Evolutionary conservation across 2,888 invertebrate species (phyloP), one percentile per base, ranked within the genome.

Genomic region (Plebejus argus): DNA sequence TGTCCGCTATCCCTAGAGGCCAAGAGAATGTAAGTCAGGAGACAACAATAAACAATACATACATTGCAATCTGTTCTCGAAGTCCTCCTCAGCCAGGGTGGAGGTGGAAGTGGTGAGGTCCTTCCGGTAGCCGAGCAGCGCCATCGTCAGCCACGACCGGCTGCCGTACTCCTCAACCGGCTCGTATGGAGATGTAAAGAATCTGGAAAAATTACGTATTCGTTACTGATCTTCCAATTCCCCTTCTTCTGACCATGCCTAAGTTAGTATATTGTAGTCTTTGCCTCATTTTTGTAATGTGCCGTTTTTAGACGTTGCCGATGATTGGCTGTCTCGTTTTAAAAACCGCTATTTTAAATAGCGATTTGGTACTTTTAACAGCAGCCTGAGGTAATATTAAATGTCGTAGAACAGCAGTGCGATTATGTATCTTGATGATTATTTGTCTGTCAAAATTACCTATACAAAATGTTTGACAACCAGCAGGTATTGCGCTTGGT

Each of bases 121-220:
- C 74, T 96, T 95, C 85, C 95, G 95, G 83, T 95, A 95, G 2
- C 96, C 96, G 33, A 97, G 91, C 79, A 97, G 89, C 20, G 96
- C 96, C 77, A 95, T 94, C 49, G 96, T 89, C 53, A 97, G 92
- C 96, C 96, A 96, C 74, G 96, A 95, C 33, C 96, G 94, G 76
- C 82, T 85, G 66, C 82, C 82, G 0, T 84, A 82, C 78, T 92
- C 94, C n/a, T 90, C 89, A 0, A 87, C 85, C 0, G 91, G 91
- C 86, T 94, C 94, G 81, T 92, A 94, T 3, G 94, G 93, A 0
- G 94, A 92, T 49, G 94, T 94, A 86, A 94, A 94, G 82, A 86
- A 94, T 72, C 94, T 94, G 86, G 0, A 86, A 79, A 61, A 56
- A 56, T n/a, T n/a, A 56, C 56, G 6, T 18, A 18, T 53, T 12